Evolutionary conservation across 2,888 invertebrate genomes (phyloP), one percentile per base, ranked within the genome.

Genomic region (Esperia sulphurella): DNA sequence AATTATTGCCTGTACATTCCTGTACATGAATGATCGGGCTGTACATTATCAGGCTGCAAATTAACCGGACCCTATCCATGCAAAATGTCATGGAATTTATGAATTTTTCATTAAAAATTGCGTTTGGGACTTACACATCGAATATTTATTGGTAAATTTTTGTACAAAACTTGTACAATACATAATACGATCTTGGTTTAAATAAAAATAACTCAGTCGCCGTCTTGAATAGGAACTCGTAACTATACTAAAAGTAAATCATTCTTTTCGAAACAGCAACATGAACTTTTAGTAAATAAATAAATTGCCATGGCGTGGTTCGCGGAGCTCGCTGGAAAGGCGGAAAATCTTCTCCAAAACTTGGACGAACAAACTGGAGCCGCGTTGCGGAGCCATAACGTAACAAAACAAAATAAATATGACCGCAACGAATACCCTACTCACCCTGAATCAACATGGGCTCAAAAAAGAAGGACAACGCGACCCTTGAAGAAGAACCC

Each of bases 301-400:
- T n/a, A 8, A 3, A 14, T 41, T 38, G 56, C 74, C 73, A 94
- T 95, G 94, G 92, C 95, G 57, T 95, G 95, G 95, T 91, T 95
- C 50, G 88, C 92, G 52, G 94, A 92, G 52, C 83, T 95, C 48
- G 94, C 95, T 51, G 94, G 93, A 29, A 94, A 92, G 73, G 95
- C 95, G 10, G 95, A 95, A 69, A 91, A 91, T 65, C 91, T 95
- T 50, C 86, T 96, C 14, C 95, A 94, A 65, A 93, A 93, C 66
- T 77, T 95, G 21, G 95, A 95, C 64, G 92, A 95, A 65, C 93
- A 93, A 72, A 94, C 95, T 21, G 95, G 94, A 0, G 91, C 83
- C 14, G 94, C 93, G 13, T 70, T 93, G 42, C 88, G 90, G 45
- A 82, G 79, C 60, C 79, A 82, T 52, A 74, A 63, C 50, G 75